Evolutionary conservation across 2,797 vertebrate genomes (phyloP).

Genomic region (Aulostomus chinensis): DNA sequence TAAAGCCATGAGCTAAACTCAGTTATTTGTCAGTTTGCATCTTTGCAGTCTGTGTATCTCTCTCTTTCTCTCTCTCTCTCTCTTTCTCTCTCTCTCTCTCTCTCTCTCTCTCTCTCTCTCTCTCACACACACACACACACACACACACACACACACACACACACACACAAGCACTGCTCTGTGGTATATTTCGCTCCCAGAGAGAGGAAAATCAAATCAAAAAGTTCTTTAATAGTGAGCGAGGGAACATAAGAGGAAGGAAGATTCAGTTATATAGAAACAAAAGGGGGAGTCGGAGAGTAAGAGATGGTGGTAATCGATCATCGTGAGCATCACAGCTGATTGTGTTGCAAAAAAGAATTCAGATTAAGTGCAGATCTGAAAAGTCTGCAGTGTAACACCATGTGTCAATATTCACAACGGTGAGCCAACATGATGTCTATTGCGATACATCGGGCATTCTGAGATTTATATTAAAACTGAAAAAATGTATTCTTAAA

Average conservation of each 20-base stretch:
- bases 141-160: neutral
- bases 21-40: conserved; percentile 22
- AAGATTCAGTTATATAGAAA: neutral
- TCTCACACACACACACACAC: neutral
- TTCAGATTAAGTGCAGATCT: neutral
- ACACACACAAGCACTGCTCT: conserved; percentile 1
- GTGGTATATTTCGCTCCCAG: neutral
- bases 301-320: conserved; percentile 4
- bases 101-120: neutral
- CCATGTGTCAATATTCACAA: no score
- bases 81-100: neutral
- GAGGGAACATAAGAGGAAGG: conserved; percentile 2
- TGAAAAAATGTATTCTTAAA: no score
- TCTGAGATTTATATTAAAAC: no score
- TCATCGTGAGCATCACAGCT: conserved; percentile 12
- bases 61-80: neutral
- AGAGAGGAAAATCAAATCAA: conserved; percentile 13
- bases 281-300: neutral
- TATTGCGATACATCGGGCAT: no score
- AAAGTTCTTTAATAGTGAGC: conserved; percentile 1
- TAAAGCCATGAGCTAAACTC: conserved; percentile 14
- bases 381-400: conserved; percentile 11
- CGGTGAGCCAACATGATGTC: no score
- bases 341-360: neutral
- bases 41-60: conserved; percentile 1